phyloP scores from a whole-genome alignment of 2,797 vertebrate genomes.

The Trachops cirrhosus region DNA sequence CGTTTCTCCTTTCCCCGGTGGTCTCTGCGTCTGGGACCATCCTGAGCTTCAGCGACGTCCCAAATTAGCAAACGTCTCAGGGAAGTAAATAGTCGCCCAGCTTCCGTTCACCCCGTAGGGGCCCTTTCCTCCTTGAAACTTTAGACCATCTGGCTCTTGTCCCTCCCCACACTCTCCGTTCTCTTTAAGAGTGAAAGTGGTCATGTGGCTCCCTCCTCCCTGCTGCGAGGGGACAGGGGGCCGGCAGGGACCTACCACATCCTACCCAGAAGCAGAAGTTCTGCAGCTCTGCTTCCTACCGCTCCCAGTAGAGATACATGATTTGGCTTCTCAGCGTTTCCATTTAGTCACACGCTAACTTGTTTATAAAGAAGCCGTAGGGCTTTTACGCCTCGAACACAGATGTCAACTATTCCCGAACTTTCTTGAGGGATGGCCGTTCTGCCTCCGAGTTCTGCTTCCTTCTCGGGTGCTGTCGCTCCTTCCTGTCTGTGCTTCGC shows the following conservation, averaged over 20 bases:
- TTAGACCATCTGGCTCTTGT: neutral
- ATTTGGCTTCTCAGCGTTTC: neutral
- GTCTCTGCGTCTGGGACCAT: neutral
- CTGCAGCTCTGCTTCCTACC: neutral
- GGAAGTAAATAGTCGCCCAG: neutral
- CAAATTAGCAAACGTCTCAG: neutral
- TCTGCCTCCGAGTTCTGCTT: neutral
- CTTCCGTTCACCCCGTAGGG: neutral
- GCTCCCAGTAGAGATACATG: accelerated
- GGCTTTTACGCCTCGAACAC: neutral
- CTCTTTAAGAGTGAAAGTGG: neutral
- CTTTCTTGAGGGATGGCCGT: neutral
- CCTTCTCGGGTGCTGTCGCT: neutral
- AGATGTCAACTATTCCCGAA: neutral
- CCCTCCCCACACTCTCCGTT: neutral
- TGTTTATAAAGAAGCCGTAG: neutral
- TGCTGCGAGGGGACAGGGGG: no score
- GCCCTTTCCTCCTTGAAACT: neutral
- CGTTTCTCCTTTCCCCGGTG: neutral
- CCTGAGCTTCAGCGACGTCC: neutral
- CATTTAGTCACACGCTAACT: neutral
- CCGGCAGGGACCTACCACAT: neutral
- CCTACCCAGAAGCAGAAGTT: neutral
- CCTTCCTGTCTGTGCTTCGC: neutral
- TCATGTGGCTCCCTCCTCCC: neutral